Percentiles rank a stretch among this genome's conserved stretches.
These are phyloP conservation scores for Julus scandinavius DNA, from an alignment of 2,888 invertebrate species.

Conservation along the genomic window DNA sequence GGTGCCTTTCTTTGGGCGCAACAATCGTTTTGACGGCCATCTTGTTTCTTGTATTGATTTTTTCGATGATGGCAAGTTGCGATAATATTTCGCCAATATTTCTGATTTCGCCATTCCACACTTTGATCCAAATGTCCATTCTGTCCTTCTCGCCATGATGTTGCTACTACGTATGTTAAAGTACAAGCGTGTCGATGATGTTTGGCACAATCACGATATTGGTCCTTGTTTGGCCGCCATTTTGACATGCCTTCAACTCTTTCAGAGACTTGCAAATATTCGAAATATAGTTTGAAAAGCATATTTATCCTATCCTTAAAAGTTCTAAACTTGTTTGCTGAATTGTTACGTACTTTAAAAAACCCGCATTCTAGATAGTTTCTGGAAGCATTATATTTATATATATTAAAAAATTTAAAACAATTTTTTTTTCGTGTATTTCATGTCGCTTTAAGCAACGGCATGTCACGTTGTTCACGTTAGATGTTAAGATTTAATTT, in stretches of 20 bases:
- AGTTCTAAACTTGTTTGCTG: too few relatives aligned
- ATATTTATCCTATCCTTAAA: too few relatives aligned
- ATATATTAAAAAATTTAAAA: too few relatives aligned
- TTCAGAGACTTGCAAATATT: too few relatives aligned
- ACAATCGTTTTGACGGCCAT: conserved; percentile 13
- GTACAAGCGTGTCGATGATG: neutral
- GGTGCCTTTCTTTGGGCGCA: conserved; percentile 19
- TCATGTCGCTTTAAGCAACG: too few relatives aligned
- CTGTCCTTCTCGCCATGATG: neutral
- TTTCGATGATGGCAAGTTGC: conserved; percentile 15
- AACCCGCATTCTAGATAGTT: too few relatives aligned
- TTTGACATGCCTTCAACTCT: too few relatives aligned
- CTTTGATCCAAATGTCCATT: neutral
- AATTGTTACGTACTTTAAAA: too few relatives aligned
- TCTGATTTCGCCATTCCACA: neutral
- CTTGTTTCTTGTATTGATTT: conserved; percentile 5
- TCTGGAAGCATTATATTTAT: too few relatives aligned
- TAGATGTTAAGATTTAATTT: neutral
- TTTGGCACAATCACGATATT: neutral
- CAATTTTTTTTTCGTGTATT: too few relatives aligned
- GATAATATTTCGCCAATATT: conserved; percentile 31
- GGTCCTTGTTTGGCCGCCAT: neutral
- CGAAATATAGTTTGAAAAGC: too few relatives aligned
- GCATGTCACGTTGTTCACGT: neutral
- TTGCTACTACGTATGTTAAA: neutral